A percentile compares a stretch with the other conserved stretches of the same genome.
phyloP scores from a whole-genome alignment of 2,113 vertebrate species.

The Micromys minutus region DNA sequence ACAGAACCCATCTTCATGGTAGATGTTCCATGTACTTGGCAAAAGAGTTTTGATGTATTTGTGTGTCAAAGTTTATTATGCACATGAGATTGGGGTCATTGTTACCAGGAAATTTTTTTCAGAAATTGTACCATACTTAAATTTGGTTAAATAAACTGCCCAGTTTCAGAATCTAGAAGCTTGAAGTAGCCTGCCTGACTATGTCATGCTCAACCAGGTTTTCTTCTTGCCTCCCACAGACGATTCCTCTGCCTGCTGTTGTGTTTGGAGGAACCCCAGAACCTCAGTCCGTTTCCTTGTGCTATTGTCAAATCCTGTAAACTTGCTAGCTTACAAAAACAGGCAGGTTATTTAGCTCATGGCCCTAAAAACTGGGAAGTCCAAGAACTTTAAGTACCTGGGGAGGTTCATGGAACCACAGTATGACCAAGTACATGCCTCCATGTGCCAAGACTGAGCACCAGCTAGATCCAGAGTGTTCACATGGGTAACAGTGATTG shows the following conservation, averaged over 20 bases:
- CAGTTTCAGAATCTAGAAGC: neutral
- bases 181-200: neutral
- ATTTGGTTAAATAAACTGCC: neutral
- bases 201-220: neutral
- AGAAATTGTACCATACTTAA: neutral
- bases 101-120: neutral
- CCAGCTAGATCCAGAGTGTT: neutral
- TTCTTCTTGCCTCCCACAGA: neutral
- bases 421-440: too few relatives aligned
- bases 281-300: neutral
- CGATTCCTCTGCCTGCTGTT: neutral
- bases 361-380: neutral
- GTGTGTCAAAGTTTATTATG: neutral
- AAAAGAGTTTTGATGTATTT: neutral
- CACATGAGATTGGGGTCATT: neutral
- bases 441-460: neutral
- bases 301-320: neutral
- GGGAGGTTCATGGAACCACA: neutral
- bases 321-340: neutral
- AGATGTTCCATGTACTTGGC: neutral
- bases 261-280: neutral
- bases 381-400: neutral
- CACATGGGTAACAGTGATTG: neutral
- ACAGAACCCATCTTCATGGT: neutral
- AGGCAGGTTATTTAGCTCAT: neutral